Conservation (phyloP, 1,140 invertebrate genomes). For the Vanessa tameamea region DNA sequence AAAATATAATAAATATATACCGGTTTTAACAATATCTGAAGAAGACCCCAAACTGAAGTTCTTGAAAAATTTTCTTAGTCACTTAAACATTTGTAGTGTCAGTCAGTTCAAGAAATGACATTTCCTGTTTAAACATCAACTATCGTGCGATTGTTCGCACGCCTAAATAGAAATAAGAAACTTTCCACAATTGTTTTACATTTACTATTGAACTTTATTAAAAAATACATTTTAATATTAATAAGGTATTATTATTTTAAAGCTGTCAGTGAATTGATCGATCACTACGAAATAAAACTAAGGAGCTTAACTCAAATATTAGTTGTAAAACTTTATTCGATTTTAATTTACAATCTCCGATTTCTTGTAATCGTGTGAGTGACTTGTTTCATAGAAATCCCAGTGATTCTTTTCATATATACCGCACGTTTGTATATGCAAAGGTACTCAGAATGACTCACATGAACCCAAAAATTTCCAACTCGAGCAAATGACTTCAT, state of each 20-base stretch:
- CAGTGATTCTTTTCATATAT: constrained; percentile 3
- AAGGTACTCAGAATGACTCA: constrained; percentile 35
- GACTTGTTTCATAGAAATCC: constrained; percentile 23
- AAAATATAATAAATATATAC: too few species aligned
- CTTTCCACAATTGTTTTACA: too few species aligned
- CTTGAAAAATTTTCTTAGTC: background rate
- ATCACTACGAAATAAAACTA: background rate
- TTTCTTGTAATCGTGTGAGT: constrained; percentile 14
- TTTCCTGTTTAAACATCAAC: constrained; percentile 5
- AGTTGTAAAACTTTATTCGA: too few species aligned
- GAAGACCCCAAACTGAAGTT: background rate
- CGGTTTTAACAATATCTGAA: background rate
- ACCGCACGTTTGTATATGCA: constrained; percentile 10
- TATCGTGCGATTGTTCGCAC: background rate
- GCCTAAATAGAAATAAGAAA: background rate
- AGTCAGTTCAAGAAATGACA: constrained; percentile 6
- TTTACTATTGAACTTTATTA: too few species aligned
- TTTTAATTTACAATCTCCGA: background rate
- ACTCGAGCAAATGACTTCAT: constrained; percentile 39
- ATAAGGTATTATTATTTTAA: too few species aligned
- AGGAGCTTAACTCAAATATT: background rate
- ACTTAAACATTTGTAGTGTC: background rate
- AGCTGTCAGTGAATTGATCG: too few species aligned
- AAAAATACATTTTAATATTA: too few species aligned
- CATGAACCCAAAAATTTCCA: constrained; percentile 36